These are phyloP conservation scores for Euborellia annulipes DNA, from an alignment of 1,140 invertebrate species.

Conservation along the genomic window DNA sequence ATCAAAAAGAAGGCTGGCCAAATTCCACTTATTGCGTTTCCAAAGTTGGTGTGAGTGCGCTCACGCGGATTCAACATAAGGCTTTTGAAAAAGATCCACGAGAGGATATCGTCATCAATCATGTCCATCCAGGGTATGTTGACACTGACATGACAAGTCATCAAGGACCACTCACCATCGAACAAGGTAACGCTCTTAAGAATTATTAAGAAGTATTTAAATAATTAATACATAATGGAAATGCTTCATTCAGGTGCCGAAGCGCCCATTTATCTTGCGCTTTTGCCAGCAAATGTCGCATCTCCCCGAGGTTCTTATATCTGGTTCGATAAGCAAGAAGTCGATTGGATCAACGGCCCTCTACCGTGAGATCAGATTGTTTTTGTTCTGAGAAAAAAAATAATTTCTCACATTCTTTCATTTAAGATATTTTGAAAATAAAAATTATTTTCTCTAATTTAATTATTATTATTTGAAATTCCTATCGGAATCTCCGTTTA, in stretches of 20 bases:
- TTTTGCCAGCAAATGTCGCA: constrained; percentile 28
- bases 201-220: too few relatives aligned
- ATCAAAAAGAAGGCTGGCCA: constrained; percentile 39
- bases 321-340: constrained; percentile 25
- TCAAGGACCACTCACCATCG: constrained; percentile 44
- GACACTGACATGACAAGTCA: constrained; percentile 58
- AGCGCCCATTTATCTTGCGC: constrained; percentile 29
- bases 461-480: too few relatives aligned
- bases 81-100: constrained; percentile 32
- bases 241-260: constrained; percentile 13
- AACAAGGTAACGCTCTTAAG: constrained; percentile 44
- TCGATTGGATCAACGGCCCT: constrained; percentile 24
- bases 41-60: constrained; percentile 50
- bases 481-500: too few relatives aligned
- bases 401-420: too few relatives aligned
- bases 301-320: constrained; percentile 31
- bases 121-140: constrained; percentile 50
- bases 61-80: constrained; percentile 47
- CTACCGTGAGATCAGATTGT: background rate
- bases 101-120: constrained; percentile 43
- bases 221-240: too few relatives aligned
- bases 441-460: too few relatives aligned
- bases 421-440: too few relatives aligned
- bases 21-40: constrained; percentile 46
- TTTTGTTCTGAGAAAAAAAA: too few relatives aligned